Percentiles rank a stretch among this genome's conserved stretches.
Evolutionary conservation across 2,113 vertebrate species (phyloP).

Genomic region (Oreochromis niloticus): DNA sequence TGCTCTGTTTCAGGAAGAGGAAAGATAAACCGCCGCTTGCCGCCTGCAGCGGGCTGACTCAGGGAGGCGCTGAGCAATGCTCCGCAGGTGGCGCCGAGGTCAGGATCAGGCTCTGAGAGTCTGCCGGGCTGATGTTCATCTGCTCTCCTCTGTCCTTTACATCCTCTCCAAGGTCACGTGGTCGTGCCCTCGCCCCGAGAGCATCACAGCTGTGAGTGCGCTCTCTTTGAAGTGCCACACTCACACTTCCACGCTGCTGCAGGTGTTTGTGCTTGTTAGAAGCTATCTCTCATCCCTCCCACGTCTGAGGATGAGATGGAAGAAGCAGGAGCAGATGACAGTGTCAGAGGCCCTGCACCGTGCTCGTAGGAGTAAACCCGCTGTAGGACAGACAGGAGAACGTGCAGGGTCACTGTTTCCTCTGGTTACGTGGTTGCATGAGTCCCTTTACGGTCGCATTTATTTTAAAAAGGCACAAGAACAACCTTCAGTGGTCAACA

Average conservation of each 20-base stretch:
- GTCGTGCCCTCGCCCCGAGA: neutral
- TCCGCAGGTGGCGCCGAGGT: neutral
- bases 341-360: neutral
- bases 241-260: neutral
- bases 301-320: neutral
- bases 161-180: neutral
- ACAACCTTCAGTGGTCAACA: neutral
- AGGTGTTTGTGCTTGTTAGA: neutral
- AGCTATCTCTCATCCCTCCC: neutral
- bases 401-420: neutral
- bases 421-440: neutral
- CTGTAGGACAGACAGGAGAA: neutral
- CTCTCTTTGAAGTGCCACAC: neutral
- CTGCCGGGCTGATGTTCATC: neutral
- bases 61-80: fast-evolving
- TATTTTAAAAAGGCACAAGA: neutral
- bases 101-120: neutral
- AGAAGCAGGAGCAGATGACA: neutral
- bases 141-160: neutral
- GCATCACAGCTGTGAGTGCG: neutral
- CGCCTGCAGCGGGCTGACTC: neutral
- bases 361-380: neutral
- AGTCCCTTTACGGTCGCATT: neutral
- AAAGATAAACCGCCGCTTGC: neutral
- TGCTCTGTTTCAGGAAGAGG: neutral